A percentile compares a stretch with the other conserved stretches of the same genome.
These are phyloP conservation scores for Drosophila merina DNA, from an alignment of 2,888 invertebrate species.

Conservation along the genomic window DNA sequence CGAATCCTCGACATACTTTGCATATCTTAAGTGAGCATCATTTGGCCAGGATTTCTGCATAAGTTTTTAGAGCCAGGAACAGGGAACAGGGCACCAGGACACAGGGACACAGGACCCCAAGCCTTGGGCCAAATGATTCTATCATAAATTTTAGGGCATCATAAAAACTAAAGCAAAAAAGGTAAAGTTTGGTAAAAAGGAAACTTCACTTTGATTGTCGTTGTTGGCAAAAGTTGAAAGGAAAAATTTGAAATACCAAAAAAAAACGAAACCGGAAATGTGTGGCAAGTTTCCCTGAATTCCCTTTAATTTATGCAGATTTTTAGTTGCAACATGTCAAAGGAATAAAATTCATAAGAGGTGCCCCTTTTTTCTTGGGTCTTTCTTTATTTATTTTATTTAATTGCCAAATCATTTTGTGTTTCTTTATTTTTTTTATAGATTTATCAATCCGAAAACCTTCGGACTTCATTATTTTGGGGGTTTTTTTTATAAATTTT, in stretches of 20 bases:
- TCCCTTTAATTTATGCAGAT: slow-evolving; percentile 5
- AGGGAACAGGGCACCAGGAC: too few relatives aligned
- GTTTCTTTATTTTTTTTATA: not conserved
- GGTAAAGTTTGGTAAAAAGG: slow-evolving; percentile 10
- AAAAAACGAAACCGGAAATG: slow-evolving; percentile 9
- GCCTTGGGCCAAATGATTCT: slow-evolving; percentile 3
- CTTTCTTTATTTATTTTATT: not conserved
- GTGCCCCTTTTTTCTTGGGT: not conserved
- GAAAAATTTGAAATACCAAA: too few relatives aligned
- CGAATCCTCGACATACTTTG: slow-evolving; percentile 29
- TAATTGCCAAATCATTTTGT: not conserved
- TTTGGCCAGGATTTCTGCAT: slow-evolving; percentile 23
- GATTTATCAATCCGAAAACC: slow-evolving; percentile 6
- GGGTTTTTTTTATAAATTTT: slow-evolving; percentile 16
- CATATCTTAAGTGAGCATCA: slow-evolving; percentile 65
- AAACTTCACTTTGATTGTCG: slow-evolving; percentile 22
- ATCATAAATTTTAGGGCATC: slow-evolving; percentile 25
- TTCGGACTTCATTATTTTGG: slow-evolving; percentile 4
- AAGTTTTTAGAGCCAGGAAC: slow-evolving; percentile 2
- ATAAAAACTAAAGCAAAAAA: slow-evolving; percentile 20
- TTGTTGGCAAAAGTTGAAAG: slow-evolving; percentile 9
- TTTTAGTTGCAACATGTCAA: slow-evolving; percentile 3
- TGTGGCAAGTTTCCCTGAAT: slow-evolving; percentile 5
- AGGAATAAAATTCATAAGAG: not conserved
- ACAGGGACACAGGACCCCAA: too few relatives aligned